phyloP scores from a whole-genome alignment of 2,113 vertebrate species.

The Hydropotes inermis region DNA sequence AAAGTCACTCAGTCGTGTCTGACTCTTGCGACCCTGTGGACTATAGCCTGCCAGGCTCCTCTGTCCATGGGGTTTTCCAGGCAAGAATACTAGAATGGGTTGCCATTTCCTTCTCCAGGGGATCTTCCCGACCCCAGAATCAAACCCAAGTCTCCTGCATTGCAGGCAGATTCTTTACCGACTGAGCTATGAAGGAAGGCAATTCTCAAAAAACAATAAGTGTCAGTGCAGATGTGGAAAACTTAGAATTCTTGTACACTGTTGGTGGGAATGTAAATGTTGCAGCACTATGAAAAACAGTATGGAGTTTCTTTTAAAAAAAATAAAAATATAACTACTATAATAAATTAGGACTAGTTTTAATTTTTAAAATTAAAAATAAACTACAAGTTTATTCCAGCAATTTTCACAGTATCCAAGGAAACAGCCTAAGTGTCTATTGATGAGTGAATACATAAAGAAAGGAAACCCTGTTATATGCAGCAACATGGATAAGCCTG shows the following conservation, averaged over 20 bases:
- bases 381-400: background rate
- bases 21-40: background rate
- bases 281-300: background rate
- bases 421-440: background rate
- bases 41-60: background rate
- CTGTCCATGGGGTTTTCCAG: background rate
- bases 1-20: background rate
- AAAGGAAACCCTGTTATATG: background rate
- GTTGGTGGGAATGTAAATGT: background rate
- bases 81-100: background rate
- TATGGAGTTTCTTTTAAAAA: background rate
- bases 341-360: background rate
- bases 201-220: background rate
- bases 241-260: background rate
- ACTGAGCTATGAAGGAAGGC: background rate
- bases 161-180: background rate
- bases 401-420: background rate
- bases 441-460: background rate
- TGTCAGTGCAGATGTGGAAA: background rate
- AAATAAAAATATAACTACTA: background rate
- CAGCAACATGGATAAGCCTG: background rate
- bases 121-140: background rate
- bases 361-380: background rate
- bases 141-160: background rate
- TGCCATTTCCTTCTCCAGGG: background rate